Conservation (phyloP, 2,113 vertebrate species). For the human region GRCh38 chr21:20903501-20904000, state of each 20-base stretch:
- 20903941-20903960: background rate
- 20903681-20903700: background rate
- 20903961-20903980: background rate
- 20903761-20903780: background rate
- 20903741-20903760: background rate
- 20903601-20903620: background rate
- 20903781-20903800: background rate
- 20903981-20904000: background rate
- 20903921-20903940: background rate
- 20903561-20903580: background rate
- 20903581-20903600: background rate
- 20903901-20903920: background rate
- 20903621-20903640: background rate
- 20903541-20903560: background rate
- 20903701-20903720: background rate
- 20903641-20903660: background rate
- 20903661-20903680: background rate
- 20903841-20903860: background rate
- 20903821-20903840: background rate
- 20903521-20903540: background rate
- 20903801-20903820: background rate
- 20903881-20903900: background rate
- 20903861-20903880: background rate
- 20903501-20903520: background rate
- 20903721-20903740: background rate